phyloP scores from a whole-genome alignment of 1,140 invertebrate species.

The Melanaphis sacchari region DNA sequence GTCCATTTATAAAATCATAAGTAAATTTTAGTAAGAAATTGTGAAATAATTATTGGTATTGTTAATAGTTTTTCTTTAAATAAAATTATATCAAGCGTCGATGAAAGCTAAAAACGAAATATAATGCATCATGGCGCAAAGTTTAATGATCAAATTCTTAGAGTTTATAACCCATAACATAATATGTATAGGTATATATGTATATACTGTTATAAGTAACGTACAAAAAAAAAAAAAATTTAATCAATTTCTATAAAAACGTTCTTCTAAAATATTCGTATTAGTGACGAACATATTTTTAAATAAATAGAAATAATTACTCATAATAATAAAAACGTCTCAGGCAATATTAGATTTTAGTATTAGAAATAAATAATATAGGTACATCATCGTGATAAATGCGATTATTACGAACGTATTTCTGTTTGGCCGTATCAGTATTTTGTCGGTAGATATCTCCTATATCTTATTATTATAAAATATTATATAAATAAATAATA shows the following conservation, averaged over 20 bases:
- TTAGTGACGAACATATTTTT: background rate
- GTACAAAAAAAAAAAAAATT: background rate
- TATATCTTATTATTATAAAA: conserved; percentile 26
- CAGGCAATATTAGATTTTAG: conserved; percentile 25
- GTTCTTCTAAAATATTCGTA: background rate
- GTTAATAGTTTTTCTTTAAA: conserved; percentile 43
- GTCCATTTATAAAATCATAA: conserved; percentile 17
- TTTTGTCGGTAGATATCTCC: conserved; percentile 37
- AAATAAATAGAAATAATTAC: background rate
- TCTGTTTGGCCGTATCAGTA: conserved; percentile 43
- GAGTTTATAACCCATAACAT: background rate
- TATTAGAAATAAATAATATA: background rate
- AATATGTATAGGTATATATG: background rate
- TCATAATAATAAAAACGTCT: background rate
- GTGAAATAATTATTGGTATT: conserved; percentile 23
- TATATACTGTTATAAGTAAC: conserved; percentile 14
- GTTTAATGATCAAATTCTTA: background rate
- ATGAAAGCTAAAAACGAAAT: background rate
- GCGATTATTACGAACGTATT: background rate
- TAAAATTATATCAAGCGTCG: background rate
- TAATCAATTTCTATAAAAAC: background rate
- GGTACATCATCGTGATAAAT: background rate
- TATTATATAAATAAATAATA: conserved; percentile 30
- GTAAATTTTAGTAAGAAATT: conserved; percentile 16
- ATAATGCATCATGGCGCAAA: background rate